These are phyloP conservation scores for Hesperia comma DNA, from an alignment of 2,888 invertebrate species.

Conservation along the genomic window DNA sequence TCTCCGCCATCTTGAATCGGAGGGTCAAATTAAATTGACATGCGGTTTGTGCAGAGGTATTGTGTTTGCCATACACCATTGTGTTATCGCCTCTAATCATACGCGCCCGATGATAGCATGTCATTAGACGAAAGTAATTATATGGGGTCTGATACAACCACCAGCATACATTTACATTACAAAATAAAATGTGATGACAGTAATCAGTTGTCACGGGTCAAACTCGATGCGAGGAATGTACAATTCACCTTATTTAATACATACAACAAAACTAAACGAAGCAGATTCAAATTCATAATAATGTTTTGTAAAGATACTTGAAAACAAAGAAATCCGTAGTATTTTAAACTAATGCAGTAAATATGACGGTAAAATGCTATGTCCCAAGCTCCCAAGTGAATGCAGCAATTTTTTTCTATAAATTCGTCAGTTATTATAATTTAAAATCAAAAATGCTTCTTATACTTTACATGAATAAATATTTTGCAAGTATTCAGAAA, in stretches of 20 bases:
- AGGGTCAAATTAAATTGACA: constrained; percentile 83
- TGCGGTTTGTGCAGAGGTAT: constrained; percentile 79
- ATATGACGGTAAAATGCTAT: too few relatives aligned
- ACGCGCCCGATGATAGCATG: constrained; percentile 70
- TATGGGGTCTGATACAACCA: constrained; percentile 36
- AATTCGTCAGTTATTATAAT: too few relatives aligned
- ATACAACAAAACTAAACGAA: too few relatives aligned
- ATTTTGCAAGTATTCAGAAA: not conserved
- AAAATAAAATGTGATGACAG: not conserved
- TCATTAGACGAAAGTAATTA: constrained; percentile 75
- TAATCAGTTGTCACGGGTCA: too few relatives aligned
- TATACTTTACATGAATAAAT: not conserved
- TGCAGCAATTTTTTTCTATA: too few relatives aligned
- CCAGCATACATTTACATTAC: not conserved
- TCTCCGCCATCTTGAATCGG: constrained; percentile 77
- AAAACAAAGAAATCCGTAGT: too few relatives aligned
- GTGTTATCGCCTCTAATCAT: constrained; percentile 81
- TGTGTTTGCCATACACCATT: constrained; percentile 71
- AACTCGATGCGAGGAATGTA: too few relatives aligned
- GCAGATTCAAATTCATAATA: too few relatives aligned
- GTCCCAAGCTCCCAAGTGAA: too few relatives aligned
- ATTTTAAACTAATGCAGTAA: too few relatives aligned
- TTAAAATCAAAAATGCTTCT: not conserved
- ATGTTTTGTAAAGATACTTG: too few relatives aligned
- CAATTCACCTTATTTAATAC: too few relatives aligned